phyloP scores from a whole-genome alignment of 2,797 vertebrate species.

The Pyrocephalus nanus region DNA sequence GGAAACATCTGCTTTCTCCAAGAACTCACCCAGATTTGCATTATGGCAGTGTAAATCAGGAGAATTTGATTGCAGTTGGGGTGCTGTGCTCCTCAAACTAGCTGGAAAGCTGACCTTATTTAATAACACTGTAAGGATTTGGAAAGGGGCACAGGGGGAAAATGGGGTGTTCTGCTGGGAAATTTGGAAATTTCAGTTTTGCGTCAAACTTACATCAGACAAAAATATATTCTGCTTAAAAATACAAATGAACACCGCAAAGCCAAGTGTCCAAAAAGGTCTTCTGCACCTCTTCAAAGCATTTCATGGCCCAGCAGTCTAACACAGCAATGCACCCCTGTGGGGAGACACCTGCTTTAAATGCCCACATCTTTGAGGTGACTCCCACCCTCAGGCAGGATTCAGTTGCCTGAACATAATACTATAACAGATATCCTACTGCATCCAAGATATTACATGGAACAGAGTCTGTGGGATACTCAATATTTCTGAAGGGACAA shows the following conservation, averaged over 20 bases:
- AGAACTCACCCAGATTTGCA: fast-evolving
- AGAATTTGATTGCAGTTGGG: background rate
- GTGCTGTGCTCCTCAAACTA: background rate
- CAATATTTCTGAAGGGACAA: background rate
- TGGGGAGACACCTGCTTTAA: background rate
- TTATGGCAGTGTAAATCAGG: background rate
- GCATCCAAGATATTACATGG: background rate
- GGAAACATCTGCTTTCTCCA: background rate
- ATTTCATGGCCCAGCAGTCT: background rate
- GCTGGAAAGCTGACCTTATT: background rate
- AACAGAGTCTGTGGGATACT: background rate
- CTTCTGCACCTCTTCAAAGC: background rate
- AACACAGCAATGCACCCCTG: background rate
- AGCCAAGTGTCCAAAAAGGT: background rate
- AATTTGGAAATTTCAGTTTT: background rate
- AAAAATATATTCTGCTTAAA: background rate
- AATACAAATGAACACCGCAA: background rate
- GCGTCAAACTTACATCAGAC: background rate
- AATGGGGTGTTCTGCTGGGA: background rate
- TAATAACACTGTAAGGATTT: background rate
- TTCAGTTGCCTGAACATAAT: background rate
- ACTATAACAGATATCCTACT: background rate
- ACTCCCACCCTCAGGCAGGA: background rate
- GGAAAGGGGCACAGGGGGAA: background rate
- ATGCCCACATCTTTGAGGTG: background rate